Conservation (phyloP, 2,113 vertebrate species). For the Erinaceus europaeus region DNA sequence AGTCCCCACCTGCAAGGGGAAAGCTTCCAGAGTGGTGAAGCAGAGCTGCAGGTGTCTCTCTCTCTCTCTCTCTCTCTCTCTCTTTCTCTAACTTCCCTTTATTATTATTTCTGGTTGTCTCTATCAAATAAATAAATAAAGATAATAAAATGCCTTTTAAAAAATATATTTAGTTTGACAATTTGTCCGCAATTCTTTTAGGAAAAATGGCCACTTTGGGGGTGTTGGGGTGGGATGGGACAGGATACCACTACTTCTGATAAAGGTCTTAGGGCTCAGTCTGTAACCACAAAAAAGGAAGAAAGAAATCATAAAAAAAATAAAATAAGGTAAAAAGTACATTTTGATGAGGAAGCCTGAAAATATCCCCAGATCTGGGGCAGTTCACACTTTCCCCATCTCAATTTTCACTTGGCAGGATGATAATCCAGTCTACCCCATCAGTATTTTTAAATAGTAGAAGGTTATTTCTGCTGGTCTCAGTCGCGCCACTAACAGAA, state of each 20-base stretch:
- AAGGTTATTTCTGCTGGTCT: neutral
- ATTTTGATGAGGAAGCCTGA: too few species aligned
- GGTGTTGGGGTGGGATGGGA: neutral
- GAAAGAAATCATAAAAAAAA: too few species aligned
- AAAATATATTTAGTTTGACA: neutral
- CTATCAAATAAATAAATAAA: too few species aligned
- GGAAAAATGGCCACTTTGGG: neutral
- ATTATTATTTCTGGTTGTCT: too few species aligned
- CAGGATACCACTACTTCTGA: neutral
- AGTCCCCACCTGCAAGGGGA: too few species aligned
- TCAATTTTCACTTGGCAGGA: neutral
- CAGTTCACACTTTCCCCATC: neutral
- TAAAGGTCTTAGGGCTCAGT: neutral
- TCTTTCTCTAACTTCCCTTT: too few species aligned
- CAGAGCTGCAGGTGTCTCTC: too few species aligned
- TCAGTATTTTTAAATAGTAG: neutral
- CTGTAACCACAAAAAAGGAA: neutral
- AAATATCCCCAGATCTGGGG: neutral
- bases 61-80: too few species aligned
- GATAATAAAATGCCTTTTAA: too few species aligned
- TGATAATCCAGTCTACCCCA: neutral
- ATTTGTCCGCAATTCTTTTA: neutral
- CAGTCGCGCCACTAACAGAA: neutral
- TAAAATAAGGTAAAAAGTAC: too few species aligned
- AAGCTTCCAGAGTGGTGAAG: too few species aligned